Percentiles rank a stretch among this genome's conserved stretches.
Conservation (phyloP, 2,113 vertebrate species). For the Halichoeres trimaculatus region DNA sequence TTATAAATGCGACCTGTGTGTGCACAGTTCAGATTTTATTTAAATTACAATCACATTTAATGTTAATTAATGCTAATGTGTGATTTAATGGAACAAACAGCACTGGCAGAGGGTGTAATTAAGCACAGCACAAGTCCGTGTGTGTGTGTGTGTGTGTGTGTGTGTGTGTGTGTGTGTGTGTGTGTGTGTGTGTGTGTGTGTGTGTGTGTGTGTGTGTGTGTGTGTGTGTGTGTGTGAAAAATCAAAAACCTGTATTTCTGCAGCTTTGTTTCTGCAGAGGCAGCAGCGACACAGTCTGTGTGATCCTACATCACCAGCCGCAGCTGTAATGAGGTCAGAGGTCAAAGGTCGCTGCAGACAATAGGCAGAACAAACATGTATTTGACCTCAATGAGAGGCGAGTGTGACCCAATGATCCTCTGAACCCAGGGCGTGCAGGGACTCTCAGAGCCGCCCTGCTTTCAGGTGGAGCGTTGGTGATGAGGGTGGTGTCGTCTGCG, state of each 20-base stretch:
- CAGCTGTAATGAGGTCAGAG: conserved; percentile 57
- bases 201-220: conserved; percentile 9
- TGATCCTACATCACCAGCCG: conserved; percentile 31
- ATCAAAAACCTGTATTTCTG: conserved; percentile 8
- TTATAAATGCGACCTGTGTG: conserved; percentile 22
- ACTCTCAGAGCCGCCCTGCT: not conserved
- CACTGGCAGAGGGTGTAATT: conserved; percentile 37
- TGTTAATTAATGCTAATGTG: conserved; percentile 62
- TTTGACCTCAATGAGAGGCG: conserved; percentile 16
- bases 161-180: not conserved
- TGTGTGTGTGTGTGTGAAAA: not conserved
- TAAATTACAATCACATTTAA: conserved; percentile 44
- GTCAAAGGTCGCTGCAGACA: conserved; percentile 29
- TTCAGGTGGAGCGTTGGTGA: conserved; percentile 17
- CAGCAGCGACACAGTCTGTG: not conserved
- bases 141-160: conserved; percentile 10
- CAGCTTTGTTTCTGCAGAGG: conserved; percentile 22
- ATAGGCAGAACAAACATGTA: conserved; percentile 37
- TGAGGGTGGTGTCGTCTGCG: too few species aligned
- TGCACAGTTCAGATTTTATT: conserved; percentile 42
- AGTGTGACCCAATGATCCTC: conserved; percentile 29
- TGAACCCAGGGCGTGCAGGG: conserved; percentile 1
- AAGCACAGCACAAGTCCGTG: conserved; percentile 14
- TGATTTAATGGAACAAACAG: conserved; percentile 58
- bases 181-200: conserved; percentile 1